Evolutionary conservation across 2,888 invertebrate species (phyloP), one percentile per base, ranked within the genome.

Genomic region (Cephus nigrinus): DNA sequence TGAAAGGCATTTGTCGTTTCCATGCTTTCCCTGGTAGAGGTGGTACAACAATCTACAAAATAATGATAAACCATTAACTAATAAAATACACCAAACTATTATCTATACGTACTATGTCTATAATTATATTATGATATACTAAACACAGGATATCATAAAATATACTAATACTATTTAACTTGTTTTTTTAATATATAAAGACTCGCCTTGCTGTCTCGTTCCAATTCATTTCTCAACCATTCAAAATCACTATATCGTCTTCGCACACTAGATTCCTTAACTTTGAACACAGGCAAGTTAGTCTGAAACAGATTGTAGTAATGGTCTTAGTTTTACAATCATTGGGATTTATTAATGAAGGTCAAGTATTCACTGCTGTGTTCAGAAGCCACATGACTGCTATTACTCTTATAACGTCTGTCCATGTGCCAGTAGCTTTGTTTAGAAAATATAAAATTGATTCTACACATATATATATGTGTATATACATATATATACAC

Each of bases 211-310:
- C 99, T 99, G 92, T 99, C 99, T 92, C 99, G 94, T 93, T 99
- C 99, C 89, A 99, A 93, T 93, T 99, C 99, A 92, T 97, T 98
- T 92, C 99, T 95, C 83, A 99, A 93, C 99, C 99, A 99, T 93
- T 99, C 99, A 93, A 99, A 99, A 93, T 99, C 99, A 93, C 99
- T 99, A 93, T 99, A 99, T 91, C 99, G 95, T 90, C 98, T 94
- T 88, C 99, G 94, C 5, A 99, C 99, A 92, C 96, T 98, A 40
- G 99, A 99, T 92, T 99, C 99, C 93, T 99, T 99, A 80, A 99
- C 96, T 95, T 99, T 99, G 93, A 99, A 99, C 85, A 99, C 99
- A 79, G 99, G 99, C 91, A 99, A 94, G 93, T 99, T 99, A 87
- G 99, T 99, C 99, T 99, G 94, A 81, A 96, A 95, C 85, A 86